Evolutionary conservation across 1,140 invertebrate species (phyloP).

Genomic region (Oppia nitens): DNA sequence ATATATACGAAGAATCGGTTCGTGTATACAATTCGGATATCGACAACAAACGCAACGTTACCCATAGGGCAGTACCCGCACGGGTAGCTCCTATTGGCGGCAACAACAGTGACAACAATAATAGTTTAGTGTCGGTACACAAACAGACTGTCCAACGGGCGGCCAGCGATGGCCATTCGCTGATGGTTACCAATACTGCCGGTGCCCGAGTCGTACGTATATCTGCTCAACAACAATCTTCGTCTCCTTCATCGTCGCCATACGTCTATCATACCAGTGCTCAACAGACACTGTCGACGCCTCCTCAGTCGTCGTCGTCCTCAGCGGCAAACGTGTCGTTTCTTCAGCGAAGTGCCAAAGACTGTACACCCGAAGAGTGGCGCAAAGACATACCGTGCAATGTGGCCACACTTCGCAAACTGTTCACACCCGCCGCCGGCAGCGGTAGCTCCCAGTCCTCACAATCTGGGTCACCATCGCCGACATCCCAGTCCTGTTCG

Average conservation of each 20-base stretch:
- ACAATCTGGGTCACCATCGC: no score
- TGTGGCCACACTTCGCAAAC: slow-evolving; percentile 27
- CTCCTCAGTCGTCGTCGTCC: slow-evolving; percentile 1
- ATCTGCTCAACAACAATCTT: slow-evolving; percentile 8
- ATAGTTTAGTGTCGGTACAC: not conserved
- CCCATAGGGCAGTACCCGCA: slow-evolving; percentile 20
- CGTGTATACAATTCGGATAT: slow-evolving; percentile 26
- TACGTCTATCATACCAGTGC: not conserved
- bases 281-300: slow-evolving; percentile 16
- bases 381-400: slow-evolving; percentile 30
- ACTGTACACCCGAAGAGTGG: slow-evolving; percentile 19
- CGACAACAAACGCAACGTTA: slow-evolving; percentile 9
- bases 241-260: not conserved
- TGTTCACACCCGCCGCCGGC: no score
- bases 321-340: no score
- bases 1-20: slow-evolving; percentile 31
- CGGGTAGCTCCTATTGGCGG: slow-evolving; percentile 12
- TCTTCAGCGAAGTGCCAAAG: slow-evolving; percentile 5
- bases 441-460: not conserved
- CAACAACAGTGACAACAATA: slow-evolving; percentile 6
- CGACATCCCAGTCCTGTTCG: no score
- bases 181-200: not conserved
- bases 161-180: not conserved
- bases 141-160: slow-evolving; percentile 8
- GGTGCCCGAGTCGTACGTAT: slow-evolving; percentile 13